Evolutionary conservation across 2,797 vertebrate species (phyloP).

Genomic region (Scleropages formosus): DNA sequence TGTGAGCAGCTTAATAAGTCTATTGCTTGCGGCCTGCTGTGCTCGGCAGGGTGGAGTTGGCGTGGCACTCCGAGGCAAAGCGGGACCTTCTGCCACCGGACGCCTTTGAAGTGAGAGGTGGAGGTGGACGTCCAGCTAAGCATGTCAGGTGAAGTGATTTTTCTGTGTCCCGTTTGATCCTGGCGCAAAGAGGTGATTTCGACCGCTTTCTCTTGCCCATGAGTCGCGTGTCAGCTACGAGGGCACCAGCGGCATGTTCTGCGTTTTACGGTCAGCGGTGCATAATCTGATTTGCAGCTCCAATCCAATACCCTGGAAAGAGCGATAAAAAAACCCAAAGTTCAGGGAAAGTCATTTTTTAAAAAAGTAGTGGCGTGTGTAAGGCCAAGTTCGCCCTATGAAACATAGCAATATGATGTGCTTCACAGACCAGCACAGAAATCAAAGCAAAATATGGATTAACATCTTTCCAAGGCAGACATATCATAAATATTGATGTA

Average conservation of each 20-base stretch:
- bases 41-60: slow-evolving; percentile 31
- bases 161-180: slow-evolving; percentile 24
- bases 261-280: background rate
- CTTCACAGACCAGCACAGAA: slow-evolving; percentile 3
- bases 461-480: background rate
- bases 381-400: background rate
- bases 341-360: slow-evolving; percentile 9
- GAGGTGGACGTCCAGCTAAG: slow-evolving; percentile 20
- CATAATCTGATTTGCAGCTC: background rate
- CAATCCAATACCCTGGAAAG: background rate
- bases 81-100: too few relatives aligned
- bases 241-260: background rate
- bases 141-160: slow-evolving; percentile 17
- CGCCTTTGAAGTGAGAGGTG: slow-evolving; percentile 35
- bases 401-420: background rate
- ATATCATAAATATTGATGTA: slow-evolving; percentile 22
- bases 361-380: background rate
- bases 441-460: background rate
- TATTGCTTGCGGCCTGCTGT: slow-evolving; percentile 41
- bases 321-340: background rate
- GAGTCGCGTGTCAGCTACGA: background rate
- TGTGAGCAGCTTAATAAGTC: slow-evolving; percentile 10
- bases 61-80: too few relatives aligned
- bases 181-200: slow-evolving; percentile 12
- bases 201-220: background rate